phyloP scores from a whole-genome alignment of 2,888 invertebrate genomes.

The Sclerodermus sp. region DNA sequence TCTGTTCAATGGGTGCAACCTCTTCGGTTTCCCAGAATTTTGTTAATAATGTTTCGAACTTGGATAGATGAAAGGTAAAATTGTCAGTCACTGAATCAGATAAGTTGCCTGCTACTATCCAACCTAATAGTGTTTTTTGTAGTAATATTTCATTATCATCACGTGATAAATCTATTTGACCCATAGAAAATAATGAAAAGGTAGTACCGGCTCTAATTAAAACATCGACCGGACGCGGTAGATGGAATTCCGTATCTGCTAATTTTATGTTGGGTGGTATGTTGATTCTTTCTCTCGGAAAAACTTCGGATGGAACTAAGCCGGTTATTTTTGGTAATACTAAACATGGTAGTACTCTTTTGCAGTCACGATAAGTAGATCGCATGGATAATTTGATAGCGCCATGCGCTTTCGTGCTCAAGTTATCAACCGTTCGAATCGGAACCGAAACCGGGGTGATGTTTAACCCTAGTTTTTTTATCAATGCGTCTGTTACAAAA shows the following conservation, averaged over 20 bases:
- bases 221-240: constrained; percentile 9
- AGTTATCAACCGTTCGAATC: not conserved
- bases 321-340: not conserved
- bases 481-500: not conserved
- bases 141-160: constrained; percentile 3
- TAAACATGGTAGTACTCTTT: not conserved
- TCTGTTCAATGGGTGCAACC: no score
- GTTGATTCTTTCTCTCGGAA: constrained; percentile 5
- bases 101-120: constrained; percentile 19
- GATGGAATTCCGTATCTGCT: constrained; percentile 14
- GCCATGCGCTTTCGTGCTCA: not conserved
- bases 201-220: constrained; percentile 12
- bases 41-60: no score
- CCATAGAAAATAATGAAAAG: constrained; percentile 13
- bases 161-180: constrained; percentile 10
- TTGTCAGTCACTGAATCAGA: not conserved
- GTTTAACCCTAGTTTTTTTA: not conserved
- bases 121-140: constrained; percentile 17
- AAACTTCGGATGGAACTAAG: not conserved
- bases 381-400: no score
- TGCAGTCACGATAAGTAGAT: no score
- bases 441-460: not conserved
- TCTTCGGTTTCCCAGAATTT: no score
- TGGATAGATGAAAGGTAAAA: no score
- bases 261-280: constrained; percentile 12